Conservation (phyloP, 2,888 invertebrate species). For the Buathra laborator region DNA sequence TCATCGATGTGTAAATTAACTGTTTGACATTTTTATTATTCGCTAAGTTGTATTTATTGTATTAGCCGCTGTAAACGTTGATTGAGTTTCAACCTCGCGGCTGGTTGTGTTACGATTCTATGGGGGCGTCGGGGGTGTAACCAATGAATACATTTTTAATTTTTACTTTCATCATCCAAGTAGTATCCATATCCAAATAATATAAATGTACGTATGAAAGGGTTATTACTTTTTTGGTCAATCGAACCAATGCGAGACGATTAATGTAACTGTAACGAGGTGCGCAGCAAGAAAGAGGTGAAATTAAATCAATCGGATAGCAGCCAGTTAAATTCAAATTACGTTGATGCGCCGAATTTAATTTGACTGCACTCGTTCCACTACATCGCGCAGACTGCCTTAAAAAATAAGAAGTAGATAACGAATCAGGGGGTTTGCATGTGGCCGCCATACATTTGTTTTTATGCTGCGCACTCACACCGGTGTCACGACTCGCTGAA, state of each 20-base stretch:
- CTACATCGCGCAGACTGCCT: slow-evolving; percentile 1
- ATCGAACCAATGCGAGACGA: background rate
- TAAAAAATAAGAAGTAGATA: slow-evolving; percentile 8
- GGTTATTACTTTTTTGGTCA: background rate
- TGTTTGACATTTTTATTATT: slow-evolving; percentile 24
- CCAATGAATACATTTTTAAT: no score
- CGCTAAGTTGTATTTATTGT: background rate
- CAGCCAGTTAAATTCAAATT: background rate
- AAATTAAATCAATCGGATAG: slow-evolving; percentile 3
- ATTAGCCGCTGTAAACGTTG: no score
- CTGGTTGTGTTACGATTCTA: no score
- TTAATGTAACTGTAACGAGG: background rate
- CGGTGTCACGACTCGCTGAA: slow-evolving; percentile 42
- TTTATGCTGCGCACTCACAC: slow-evolving; percentile 19
- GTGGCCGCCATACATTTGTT: background rate
- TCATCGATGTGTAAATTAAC: slow-evolving; percentile 23
- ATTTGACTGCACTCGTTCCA: slow-evolving; percentile 15
- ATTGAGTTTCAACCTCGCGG: no score
- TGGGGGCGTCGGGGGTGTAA: no score
- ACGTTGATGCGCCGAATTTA: background rate
- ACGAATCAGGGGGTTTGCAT: background rate
- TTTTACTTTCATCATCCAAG: no score
- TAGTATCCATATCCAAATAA: no score
- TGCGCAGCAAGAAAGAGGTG: background rate
- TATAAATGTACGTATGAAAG: background rate